Percentiles rank a stretch among this genome's conserved stretches.
Conservation (phyloP, 1,140 invertebrate genomes). For the Armadillidium nasatum region DNA sequence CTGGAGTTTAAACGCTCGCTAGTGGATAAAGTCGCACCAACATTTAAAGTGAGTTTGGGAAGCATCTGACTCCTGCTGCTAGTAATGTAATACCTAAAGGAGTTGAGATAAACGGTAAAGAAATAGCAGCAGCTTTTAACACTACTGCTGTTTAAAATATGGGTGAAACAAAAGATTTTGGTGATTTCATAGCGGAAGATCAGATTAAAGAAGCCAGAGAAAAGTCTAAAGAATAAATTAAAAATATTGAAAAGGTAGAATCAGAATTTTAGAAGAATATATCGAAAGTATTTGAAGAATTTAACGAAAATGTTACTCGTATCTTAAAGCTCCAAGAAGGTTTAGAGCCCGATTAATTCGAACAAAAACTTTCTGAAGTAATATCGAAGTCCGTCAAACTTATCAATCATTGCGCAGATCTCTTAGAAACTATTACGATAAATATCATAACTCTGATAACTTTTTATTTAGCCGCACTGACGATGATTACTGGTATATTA, state of each 20-base stretch:
- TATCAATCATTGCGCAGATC: not conserved
- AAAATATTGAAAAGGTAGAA: not conserved
- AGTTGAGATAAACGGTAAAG: no score
- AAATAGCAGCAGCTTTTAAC: no score
- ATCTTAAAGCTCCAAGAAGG: not conserved
- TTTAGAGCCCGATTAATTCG: not conserved
- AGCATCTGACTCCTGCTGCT: no score
- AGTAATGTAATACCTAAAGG: no score
- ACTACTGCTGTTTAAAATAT: no score
- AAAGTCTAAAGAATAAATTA: no score
- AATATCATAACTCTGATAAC: not conserved
- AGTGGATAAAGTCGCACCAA: no score
- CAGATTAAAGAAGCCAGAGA: no score
- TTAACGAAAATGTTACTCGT: not conserved
- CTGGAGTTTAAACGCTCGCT: no score
- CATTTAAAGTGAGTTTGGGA: no score
- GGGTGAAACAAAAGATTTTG: no score
- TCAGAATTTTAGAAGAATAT: not conserved
- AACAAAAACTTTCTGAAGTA: not conserved
- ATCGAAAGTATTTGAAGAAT: not conserved
- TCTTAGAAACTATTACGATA: not conserved
- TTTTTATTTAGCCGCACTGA: not conserved
- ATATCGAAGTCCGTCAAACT: not conserved
- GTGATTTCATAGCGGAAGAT: no score
- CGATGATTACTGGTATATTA: not conserved